Base-by-base conservation (phyloP, 2,113 vertebrate genomes). In the Phalacrocorax pelagicus region DNA sequence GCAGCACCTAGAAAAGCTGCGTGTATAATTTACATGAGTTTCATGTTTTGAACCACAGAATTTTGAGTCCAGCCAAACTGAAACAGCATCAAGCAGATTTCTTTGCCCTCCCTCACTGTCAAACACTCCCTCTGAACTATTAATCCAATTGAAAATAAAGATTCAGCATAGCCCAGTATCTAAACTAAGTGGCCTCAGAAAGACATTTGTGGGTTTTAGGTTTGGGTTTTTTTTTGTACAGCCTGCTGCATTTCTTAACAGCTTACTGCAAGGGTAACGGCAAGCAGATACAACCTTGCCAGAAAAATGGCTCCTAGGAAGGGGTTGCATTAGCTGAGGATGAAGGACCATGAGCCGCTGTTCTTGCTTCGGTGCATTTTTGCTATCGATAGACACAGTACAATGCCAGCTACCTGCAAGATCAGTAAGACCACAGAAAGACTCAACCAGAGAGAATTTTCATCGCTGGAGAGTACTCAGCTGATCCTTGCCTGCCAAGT, bases 21-120 rank as follows among this genome's bases (percentile, higher is more conserved):
- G 32, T 11, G 4, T 18, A 23, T 0, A 12, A 29, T 16, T 63
- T 6, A 65, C 26, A 18, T 1, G 9, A 59, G 11, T 26, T 63
- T 51, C 11, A 65, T 9, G 21, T 38, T 38, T 38, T 38, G 38
- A 38, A 38, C 2, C 2, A 13, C 44, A 3, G 36, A 61, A 73
- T 55, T 67, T 32, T 5, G 5, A 44, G 4, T 57, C 30, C 51
- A 67, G 11, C 6, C 54, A 10, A 38, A 18, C 26, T 15, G 10
- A 27, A 21, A 52, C 27, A 20, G 8, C 15, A 55, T 5, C 29
- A 8, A 22, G 38, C 52, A 70, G 46, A 24, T 84, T 84, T 27
- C 36, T 66, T 22, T 22, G 58, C 22, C 55, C 26, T 38, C 26
- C 26, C 42, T 55, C 30, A 1, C 6, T 15, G 15, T 7, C 42